Evolutionary conservation across 30 jellyfish, hydroid and myxozoan species (phyloP).

Genomic region (Pelagia noctiluca): DNA sequence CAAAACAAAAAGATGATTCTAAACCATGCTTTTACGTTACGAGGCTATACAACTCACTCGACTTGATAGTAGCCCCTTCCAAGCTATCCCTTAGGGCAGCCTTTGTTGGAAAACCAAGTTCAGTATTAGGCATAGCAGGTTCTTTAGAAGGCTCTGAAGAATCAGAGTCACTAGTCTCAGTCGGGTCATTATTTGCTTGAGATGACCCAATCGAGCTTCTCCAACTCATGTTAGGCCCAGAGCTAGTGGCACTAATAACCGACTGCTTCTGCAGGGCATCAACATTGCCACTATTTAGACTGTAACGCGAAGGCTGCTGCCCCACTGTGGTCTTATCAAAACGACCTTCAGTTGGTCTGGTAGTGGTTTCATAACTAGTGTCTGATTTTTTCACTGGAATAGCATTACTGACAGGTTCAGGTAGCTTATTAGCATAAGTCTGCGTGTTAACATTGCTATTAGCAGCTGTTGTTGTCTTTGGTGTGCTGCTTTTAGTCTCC

Average conservation of each 20-base stretch:
- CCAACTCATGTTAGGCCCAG: constrained; percentile 31
- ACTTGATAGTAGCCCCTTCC: neutral
- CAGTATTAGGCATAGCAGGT: constrained; percentile 68
- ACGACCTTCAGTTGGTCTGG: no score
- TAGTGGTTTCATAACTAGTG: no score
- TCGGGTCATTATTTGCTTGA: constrained; percentile 1
- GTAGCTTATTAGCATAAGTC: neutral
- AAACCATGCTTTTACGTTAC: no score
- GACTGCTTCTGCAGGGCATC: constrained; percentile 57
- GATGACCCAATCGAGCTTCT: neutral
- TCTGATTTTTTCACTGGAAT: no score
- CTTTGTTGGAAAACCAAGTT: constrained; percentile 49
- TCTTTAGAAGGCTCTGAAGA: constrained; percentile 29
- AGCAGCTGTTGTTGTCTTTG: constrained; percentile 29
- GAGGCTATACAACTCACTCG: constrained; percentile 17
- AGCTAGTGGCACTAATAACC: constrained; percentile 6
- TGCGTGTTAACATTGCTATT: neutral
- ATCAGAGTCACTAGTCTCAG: constrained; percentile 6
- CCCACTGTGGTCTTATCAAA: no score
- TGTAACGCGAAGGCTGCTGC: constrained; percentile 3
- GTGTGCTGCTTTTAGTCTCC: constrained; percentile 49
- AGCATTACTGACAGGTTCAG: neutral
- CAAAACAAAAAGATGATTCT: no score
- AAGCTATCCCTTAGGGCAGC: neutral
- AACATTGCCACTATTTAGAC: constrained; percentile 3